Evolutionary conservation across 2,113 vertebrate species (phyloP), one percentile per base, ranked within the genome.

Genomic region (Melanerpes formicivorus): DNA sequence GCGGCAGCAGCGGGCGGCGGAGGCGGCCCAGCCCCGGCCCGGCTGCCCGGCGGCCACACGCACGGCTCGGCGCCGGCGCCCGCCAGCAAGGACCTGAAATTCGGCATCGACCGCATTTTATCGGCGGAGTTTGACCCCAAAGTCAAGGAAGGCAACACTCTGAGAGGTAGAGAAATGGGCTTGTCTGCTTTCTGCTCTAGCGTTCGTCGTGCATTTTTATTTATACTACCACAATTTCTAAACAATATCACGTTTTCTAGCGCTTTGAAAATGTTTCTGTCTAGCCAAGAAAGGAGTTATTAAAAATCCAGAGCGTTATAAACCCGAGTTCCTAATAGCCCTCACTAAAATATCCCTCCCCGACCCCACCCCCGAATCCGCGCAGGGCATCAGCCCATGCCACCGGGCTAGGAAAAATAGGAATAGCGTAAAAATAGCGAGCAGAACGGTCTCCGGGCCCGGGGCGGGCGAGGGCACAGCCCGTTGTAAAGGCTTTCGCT

Each of bases 71-170:
- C 94, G 18, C 98, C 98, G 1, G 97, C 98, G 17, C 98, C 98
- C 7, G 98, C 98, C 67, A 99, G 99, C 97, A 99, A 99, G 95
- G 99, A 99, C 96, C 99, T 99, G 96, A 99, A 99, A 97, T 99
- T 99, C 87, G 99, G 99, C 95, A 99, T 99, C 85, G 99, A 99
- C 95, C 98, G 99, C 96, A 99, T 99, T 97, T 97, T 99, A 90
- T 99, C 99, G 52, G 97, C 98, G 63, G 99, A 99, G 93, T 99
- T 99, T 96, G 99, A 99, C 93, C 98, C 98, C 26, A 99, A 99
- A 97, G 97, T 98, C 92, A 99, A 98, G 95, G 99, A 99, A 85
- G 98, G 98, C 96, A 98, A 98, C 84, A 98, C 98, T 2, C 74
- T 99, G 89, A 98, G 99, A 99, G 99, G 99, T 99, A 98, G 71